phyloP scores from a whole-genome alignment of 2,797 vertebrate species.

The Paedocypris micromegethes region DNA sequence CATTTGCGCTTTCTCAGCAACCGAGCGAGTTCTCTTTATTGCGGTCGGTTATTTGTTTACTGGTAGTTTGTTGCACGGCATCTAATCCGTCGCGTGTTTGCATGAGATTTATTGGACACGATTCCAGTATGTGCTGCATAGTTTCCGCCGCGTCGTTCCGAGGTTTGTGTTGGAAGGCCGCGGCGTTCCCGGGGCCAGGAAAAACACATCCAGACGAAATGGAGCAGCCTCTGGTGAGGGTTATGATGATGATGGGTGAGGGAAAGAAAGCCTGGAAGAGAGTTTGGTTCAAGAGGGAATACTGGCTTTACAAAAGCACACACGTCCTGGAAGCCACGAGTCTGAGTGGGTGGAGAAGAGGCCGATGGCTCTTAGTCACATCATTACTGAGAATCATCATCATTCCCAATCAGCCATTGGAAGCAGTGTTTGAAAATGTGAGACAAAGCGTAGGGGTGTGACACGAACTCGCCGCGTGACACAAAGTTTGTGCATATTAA shows the following conservation, averaged over 20 bases:
- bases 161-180: slow-evolving; percentile 63
- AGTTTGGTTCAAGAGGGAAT: slow-evolving; percentile 44
- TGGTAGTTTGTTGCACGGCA: no score
- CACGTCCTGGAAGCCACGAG: slow-evolving; percentile 33
- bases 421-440: slow-evolving; percentile 37
- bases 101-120: slow-evolving; percentile 4
- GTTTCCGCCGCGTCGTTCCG: slow-evolving; percentile 57
- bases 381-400: slow-evolving; percentile 34
- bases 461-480: slow-evolving; percentile 42
- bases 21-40: no score
- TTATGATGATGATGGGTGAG: slow-evolving; percentile 54
- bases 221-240: slow-evolving; percentile 48
- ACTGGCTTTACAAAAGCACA: slow-evolving; percentile 32
- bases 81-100: not conserved
- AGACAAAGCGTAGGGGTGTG: slow-evolving; percentile 55
- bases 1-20: no score
- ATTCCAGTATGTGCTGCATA: slow-evolving; percentile 37
- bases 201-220: slow-evolving; percentile 55
- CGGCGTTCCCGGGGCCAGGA: slow-evolving; percentile 56
- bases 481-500: slow-evolving; percentile 18
- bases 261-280: slow-evolving; percentile 54
- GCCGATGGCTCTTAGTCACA: slow-evolving; percentile 37
- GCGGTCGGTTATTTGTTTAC: no score
- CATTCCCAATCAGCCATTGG: slow-evolving; percentile 30
- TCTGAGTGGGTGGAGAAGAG: slow-evolving; percentile 33